Evolutionary conservation across 2,888 invertebrate species (phyloP).

Genomic region (Torymus aiolomorphi): DNA sequence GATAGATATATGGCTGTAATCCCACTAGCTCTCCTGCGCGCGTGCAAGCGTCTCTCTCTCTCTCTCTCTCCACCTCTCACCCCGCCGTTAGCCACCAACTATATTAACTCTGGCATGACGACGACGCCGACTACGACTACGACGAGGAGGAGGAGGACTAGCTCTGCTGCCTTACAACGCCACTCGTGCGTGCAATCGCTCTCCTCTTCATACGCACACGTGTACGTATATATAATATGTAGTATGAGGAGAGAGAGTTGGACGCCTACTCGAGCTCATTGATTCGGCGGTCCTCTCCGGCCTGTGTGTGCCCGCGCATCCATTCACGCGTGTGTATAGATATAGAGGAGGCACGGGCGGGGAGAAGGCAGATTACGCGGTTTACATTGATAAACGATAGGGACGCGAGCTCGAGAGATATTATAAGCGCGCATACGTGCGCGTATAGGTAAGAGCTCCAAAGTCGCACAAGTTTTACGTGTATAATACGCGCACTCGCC

Average conservation of each 20-base stretch:
- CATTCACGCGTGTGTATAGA: not conserved
- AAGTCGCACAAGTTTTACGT: too few relatives aligned
- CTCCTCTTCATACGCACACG: not conserved
- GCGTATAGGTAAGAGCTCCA: too few relatives aligned
- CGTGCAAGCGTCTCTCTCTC: not conserved
- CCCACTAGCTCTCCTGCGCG: constrained; percentile 54
- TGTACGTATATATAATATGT: not conserved
- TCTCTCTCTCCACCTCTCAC: constrained; percentile 48
- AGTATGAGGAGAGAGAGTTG: too few relatives aligned
- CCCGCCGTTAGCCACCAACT: constrained; percentile 35
- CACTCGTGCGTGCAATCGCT: constrained; percentile 11
- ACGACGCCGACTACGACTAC: not conserved
- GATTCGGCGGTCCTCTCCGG: constrained; percentile 13
- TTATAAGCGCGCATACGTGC: too few relatives aligned
- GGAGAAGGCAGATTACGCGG: too few relatives aligned
- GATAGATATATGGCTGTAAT: constrained; percentile 72
- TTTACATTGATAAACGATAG: too few relatives aligned
- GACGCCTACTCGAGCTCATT: constrained; percentile 27
- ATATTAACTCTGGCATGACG: constrained; percentile 48
- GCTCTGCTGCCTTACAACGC: not conserved
- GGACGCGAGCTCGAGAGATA: too few relatives aligned
- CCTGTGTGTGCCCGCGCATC: not conserved
- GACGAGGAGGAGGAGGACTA: too few relatives aligned
- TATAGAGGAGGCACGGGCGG: too few relatives aligned
- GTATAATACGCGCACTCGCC: too few relatives aligned